Percentiles rank a stretch among this genome's conserved stretches.
Evolutionary conservation across 2,113 vertebrate species (phyloP).

Genomic region (Pungitius pungitius): DNA sequence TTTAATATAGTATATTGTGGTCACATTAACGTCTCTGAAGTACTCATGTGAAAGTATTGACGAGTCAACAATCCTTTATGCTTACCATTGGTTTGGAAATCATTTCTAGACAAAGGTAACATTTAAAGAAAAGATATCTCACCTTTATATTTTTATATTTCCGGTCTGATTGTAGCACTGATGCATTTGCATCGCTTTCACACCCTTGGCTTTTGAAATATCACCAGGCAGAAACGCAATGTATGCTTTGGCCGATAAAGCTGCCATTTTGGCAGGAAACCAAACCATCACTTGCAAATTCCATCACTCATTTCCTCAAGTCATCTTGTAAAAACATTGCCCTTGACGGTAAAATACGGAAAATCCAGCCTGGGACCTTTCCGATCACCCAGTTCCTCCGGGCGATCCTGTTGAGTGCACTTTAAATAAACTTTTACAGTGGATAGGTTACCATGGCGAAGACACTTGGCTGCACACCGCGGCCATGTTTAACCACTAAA

Average conservation of each 20-base stretch:
- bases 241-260: slow-evolving; percentile 38
- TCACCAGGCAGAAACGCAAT: slow-evolving; percentile 38
- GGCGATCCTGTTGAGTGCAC: background rate
- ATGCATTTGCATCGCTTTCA: slow-evolving; percentile 34
- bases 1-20: background rate
- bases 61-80: too few species aligned
- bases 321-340: slow-evolving; percentile 23
- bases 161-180: slow-evolving; percentile 25
- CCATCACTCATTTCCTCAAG: slow-evolving; percentile 29
- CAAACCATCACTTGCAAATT: slow-evolving; percentile 26
- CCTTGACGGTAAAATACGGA: slow-evolving; percentile 16
- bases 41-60: background rate
- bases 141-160: background rate
- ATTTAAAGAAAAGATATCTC: background rate
- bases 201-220: slow-evolving; percentile 32
- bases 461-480: slow-evolving; percentile 8
- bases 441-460: slow-evolving; percentile 30
- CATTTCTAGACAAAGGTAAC: background rate
- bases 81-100: too few species aligned
- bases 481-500: slow-evolving; percentile 13
- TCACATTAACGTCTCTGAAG: background rate
- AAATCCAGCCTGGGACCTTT: slow-evolving; percentile 13
- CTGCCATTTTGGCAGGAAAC: slow-evolving; percentile 44
- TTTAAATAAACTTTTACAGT: slow-evolving; percentile 27
- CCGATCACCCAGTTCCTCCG: slow-evolving; percentile 3